Evolutionary conservation across 2,888 invertebrate genomes (phyloP).

Genomic region (Nephrotoma guestfalica): DNA sequence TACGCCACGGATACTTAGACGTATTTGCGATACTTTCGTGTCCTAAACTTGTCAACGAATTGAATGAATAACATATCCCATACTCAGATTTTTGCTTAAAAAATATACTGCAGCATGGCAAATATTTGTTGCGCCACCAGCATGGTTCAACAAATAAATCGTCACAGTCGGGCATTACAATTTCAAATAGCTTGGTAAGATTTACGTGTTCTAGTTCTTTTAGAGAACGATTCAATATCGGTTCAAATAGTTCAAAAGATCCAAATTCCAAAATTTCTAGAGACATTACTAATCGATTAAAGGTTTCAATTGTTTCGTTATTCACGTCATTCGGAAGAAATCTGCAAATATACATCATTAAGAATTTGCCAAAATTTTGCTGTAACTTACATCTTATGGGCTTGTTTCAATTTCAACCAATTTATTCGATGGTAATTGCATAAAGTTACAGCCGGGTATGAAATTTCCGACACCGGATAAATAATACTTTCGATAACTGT

Average conservation of each 20-base stretch:
- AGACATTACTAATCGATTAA: conserved; percentile 18
- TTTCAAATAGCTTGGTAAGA: conserved; percentile 17
- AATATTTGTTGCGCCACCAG: conserved; percentile 27
- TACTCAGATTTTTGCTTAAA: conserved; percentile 31
- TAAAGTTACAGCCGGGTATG: conserved; percentile 26
- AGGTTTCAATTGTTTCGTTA: conserved; percentile 15
- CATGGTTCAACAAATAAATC: conserved; percentile 28
- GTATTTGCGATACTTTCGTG: background rate
- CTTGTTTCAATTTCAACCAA: conserved; percentile 22
- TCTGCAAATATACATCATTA: background rate
- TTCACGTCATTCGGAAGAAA: conserved; percentile 21
- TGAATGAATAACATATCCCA: conserved; percentile 30
- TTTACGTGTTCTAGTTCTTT: conserved; percentile 20
- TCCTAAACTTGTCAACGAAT: background rate
- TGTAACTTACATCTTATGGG: conserved; percentile 13
- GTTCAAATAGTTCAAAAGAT: conserved; percentile 22
- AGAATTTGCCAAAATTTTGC: background rate
- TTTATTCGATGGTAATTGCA: conserved; percentile 27
- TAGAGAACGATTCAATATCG: conserved; percentile 13
- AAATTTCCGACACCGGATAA: conserved; percentile 24
- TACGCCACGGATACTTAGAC: conserved; percentile 13
- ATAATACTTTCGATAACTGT: conserved; percentile 29
- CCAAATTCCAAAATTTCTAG: conserved; percentile 25
- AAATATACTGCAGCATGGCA: conserved; percentile 33
- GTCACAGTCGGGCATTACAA: conserved; percentile 20